These are phyloP conservation scores for Macquaria australasica DNA, from an alignment of 2,113 vertebrate genomes.

Conservation along the genomic window DNA sequence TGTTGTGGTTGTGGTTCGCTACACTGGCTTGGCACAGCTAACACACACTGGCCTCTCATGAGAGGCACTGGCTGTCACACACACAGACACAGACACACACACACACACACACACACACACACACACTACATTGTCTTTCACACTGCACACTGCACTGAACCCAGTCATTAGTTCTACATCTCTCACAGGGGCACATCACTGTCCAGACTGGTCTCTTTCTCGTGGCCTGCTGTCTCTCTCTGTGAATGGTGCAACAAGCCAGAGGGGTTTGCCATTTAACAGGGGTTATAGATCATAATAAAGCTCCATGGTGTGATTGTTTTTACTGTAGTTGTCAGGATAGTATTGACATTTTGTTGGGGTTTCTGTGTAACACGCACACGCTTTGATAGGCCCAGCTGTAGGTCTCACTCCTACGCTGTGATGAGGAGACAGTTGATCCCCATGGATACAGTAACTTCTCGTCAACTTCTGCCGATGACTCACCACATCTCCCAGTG, in stretches of 20 bases:
- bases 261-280: constrained; percentile 34
- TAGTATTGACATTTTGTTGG: constrained; percentile 43
- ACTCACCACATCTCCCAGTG: constrained; percentile 27
- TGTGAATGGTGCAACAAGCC: constrained; percentile 17
- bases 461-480: constrained; percentile 27
- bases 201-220: constrained; percentile 32
- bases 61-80: constrained; percentile 21
- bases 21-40: constrained; percentile 38
- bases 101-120: constrained; percentile 14
- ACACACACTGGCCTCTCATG: constrained; percentile 34
- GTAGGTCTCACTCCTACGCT: constrained; percentile 39
- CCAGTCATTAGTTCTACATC: constrained; percentile 34
- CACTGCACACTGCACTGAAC: constrained; percentile 11
- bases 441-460: constrained; percentile 26
- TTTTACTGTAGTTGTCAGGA: constrained; percentile 40
- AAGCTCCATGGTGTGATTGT: constrained; percentile 30
- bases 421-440: constrained; percentile 39
- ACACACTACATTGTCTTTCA: background rate
- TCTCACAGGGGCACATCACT: constrained; percentile 42
- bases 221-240: constrained; percentile 17
- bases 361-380: background rate
- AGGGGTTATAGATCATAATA: constrained; percentile 62
- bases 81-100: background rate
- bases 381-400: constrained; percentile 25
- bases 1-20: constrained; percentile 40